phyloP scores from a whole-genome alignment of 2,113 vertebrate species.

The Rhea pennata region DNA sequence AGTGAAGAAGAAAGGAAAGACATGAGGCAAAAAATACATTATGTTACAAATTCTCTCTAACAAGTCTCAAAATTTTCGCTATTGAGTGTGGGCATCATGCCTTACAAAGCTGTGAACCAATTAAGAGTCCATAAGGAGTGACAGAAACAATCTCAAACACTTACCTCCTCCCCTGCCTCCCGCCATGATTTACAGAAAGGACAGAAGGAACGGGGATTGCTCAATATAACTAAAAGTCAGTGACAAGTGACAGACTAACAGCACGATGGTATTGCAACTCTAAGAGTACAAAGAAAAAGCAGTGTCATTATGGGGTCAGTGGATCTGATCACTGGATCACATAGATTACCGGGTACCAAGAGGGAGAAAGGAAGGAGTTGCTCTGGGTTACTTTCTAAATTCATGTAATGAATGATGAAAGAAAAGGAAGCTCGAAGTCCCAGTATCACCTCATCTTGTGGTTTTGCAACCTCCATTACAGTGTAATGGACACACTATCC shows the following conservation, averaged over 20 bases:
- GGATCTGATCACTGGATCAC: not conserved
- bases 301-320: not conserved
- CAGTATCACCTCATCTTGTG: not conserved
- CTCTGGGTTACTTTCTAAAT: not conserved
- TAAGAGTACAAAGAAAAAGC: not conserved
- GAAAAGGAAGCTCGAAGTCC: not conserved
- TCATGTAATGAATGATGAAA: not conserved
- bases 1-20: not conserved
- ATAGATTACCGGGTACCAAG: not conserved
- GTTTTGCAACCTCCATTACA: not conserved
- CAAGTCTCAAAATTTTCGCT: not conserved
- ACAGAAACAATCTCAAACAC: not conserved
- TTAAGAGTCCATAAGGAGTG: not conserved
- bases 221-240: not conserved
- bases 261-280: not conserved
- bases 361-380: not conserved
- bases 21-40: not conserved
- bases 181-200: fast-evolving
- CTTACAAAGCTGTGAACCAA: not conserved
- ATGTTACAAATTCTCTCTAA: not conserved
- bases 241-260: not conserved
- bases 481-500: not conserved
- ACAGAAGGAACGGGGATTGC: not conserved
- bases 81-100: not conserved
- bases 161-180: not conserved